Conservation (phyloP, 2,113 vertebrate species). For the Malurus alboscapulatus region DNA sequence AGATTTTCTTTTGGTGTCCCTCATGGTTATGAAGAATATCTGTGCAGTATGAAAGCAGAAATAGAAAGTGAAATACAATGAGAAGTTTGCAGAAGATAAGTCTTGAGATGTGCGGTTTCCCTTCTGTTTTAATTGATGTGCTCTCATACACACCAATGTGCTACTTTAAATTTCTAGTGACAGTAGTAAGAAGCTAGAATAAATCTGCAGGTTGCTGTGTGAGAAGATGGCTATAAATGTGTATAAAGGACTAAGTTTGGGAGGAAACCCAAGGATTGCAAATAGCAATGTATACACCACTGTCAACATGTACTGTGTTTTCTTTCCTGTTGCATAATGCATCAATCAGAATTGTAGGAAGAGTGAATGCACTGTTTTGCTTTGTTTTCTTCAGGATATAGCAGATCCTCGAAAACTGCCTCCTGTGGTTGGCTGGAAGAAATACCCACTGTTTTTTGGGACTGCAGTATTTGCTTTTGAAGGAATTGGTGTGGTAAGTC, state of each 20-base stretch:
- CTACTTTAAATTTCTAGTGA: not conserved
- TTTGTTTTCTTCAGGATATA: slow-evolving; percentile 71
- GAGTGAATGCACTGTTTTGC: not conserved
- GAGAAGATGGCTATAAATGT: not conserved
- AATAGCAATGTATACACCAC: not conserved
- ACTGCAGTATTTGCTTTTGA: slow-evolving; percentile 89
- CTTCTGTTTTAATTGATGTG: not conserved
- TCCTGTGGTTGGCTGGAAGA: slow-evolving; percentile 77
- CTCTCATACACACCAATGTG: not conserved
- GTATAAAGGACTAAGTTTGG: not conserved
- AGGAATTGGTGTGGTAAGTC: slow-evolving; percentile 87
- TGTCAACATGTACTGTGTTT: not conserved
- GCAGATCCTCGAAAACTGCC: slow-evolving; percentile 74
- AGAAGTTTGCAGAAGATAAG: not conserved
- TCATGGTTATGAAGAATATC: not conserved
- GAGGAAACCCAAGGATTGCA: not conserved
- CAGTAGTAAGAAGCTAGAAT: not conserved
- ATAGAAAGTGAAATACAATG: not conserved
- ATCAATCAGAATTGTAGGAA: not conserved
- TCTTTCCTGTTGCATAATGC: not conserved
- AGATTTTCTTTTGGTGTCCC: not conserved
- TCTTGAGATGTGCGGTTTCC: not conserved
- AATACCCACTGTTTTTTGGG: slow-evolving; percentile 86
- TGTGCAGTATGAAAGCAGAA: not conserved
- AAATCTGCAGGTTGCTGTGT: not conserved